Evolutionary conservation across 2,113 vertebrate species (phyloP), one percentile per base, ranked within the genome.

Genomic region (Plectropomus leopardus): DNA sequence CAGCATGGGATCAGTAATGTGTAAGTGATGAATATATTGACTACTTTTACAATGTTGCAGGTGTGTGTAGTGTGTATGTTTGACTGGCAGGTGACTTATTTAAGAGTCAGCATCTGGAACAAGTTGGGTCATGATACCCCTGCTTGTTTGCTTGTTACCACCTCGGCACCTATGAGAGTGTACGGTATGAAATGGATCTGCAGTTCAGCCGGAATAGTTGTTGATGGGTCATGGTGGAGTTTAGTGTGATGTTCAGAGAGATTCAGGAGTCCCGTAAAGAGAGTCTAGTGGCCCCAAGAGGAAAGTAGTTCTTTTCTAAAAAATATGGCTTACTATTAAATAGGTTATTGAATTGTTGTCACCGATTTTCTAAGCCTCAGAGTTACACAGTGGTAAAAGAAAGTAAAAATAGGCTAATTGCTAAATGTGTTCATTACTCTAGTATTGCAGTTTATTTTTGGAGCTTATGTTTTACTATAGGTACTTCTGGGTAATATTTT

Each of bases 1-100:
- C 83, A 84, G 32, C 63, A 93, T 93, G 92, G 92, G 91, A 82
- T 93, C 92, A 17, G 87, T 93, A 11, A 91, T 93, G 67, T 93
- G 92, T 93, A 90, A 93, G 92, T 92, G 16, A 63, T 54, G n/a
- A 28, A 30, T 28, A 63, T 32, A 10, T 57, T 21, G 14, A 36
- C 23, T 68, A 0, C n/a, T 55, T 24, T 15, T 1, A 48, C 19
- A 23, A n/a, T 21, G 15, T n/a, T 32, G 16, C 7, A 53, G 4
- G 13, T 69, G 54, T 73, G 59, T 36, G 5, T 6, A 2, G 8
- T 55, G 24, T 30, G 40, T 76, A 51, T 45, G 21, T 11, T n/a
- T 40, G 26, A 54, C 17, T 42, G 2, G n/a, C 23, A 1, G 21
- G 19, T 1, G 15, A 47, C 23, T n/a, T 15, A 34, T 1, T 34